Conservation (phyloP, 1,140 invertebrate genomes). For the Listronotus oregonensis region DNA sequence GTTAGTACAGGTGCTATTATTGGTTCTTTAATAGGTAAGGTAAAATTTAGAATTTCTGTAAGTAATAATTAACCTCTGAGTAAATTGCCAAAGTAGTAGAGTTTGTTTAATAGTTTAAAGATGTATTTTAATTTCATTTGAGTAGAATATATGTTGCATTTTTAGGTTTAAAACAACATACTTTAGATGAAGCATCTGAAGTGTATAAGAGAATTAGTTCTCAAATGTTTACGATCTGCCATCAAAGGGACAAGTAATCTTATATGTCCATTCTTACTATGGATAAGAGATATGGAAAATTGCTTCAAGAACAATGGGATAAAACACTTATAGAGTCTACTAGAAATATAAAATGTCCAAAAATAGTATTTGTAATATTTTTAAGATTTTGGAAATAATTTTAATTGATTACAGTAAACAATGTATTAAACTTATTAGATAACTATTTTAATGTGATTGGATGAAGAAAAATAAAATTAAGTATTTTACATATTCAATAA, state of each 20-base stretch:
- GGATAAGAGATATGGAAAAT: constrained; percentile 85
- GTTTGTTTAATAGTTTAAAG: not conserved
- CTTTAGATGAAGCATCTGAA: constrained; percentile 35
- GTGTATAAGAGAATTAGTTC: constrained; percentile 62
- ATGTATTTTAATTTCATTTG: constrained; percentile 11
- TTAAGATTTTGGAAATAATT: too few relatives aligned
- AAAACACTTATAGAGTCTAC: constrained; percentile 71
- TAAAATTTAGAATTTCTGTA: too few relatives aligned
- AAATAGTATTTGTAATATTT: constrained; percentile 60
- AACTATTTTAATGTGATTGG: too few relatives aligned
- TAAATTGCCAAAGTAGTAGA: too few relatives aligned
- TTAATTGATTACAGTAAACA: too few relatives aligned
- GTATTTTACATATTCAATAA: too few relatives aligned
- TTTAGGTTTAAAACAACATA: constrained; percentile 39
- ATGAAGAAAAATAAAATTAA: too few relatives aligned
- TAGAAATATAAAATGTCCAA: constrained; percentile 65
- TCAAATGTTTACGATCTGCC: constrained; percentile 73
- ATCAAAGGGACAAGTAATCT: constrained; percentile 78
- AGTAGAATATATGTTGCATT: constrained; percentile 14
- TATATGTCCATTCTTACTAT: constrained; percentile 88
- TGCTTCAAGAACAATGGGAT: constrained; percentile 75
- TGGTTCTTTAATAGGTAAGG: constrained; percentile 67
- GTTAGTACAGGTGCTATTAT: constrained; percentile 88
- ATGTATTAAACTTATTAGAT: too few relatives aligned
- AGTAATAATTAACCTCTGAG: too few relatives aligned